Base-by-base conservation (phyloP, 2,113 vertebrate genomes). In the Gambusia affinis region DNA sequence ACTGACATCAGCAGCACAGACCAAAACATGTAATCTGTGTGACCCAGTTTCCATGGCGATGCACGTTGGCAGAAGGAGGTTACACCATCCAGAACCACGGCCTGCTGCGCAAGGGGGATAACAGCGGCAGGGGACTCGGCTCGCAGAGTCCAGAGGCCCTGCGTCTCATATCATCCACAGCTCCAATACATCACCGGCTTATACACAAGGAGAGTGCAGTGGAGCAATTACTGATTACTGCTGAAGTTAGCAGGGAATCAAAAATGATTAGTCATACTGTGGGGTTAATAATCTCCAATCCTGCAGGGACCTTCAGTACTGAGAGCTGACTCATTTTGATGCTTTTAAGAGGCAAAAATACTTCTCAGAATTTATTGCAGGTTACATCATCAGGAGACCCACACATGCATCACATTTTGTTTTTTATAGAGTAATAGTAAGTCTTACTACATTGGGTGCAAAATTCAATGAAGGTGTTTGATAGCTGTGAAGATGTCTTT, bases 41-140 rank as follows among this genome's bases (percentile, higher is more conserved):
- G 90, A 92, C 90, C 90, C 89, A 92, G 89, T 92, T 93, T 91
- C 90, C 88, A 90, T 89, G 90, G 87, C 81, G 19, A 92, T 91
- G 83, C 81, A 87, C 69, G 76, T 76, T 76, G 79, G 85, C 87
- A 82, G 87, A 87, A 86, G 82, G 84, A 91, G 90, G 88, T 87
- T 89, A 88, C 80, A 78, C 82, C 82, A 75, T 84, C 79, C 80
- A 85, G 84, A 84, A 79, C 78, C 51, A 12, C 70, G 47, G 82
- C 72, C 75, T 81, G 80, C 75, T 81, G 84, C 28, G 74, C 72
- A 73, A 51, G 66, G 62, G 63, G 79, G 78, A 51, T 65, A 74
- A 81, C 64, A 44, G 81, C 1, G 29, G 72, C 69, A 42, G 70
- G 70, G 73, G 81, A 83, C 75, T 75, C 68, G 1, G 75, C 80